These are phyloP conservation scores for Lacanobia wlatinum DNA, from an alignment of 2,888 invertebrate genomes.

Conservation along the genomic window DNA sequence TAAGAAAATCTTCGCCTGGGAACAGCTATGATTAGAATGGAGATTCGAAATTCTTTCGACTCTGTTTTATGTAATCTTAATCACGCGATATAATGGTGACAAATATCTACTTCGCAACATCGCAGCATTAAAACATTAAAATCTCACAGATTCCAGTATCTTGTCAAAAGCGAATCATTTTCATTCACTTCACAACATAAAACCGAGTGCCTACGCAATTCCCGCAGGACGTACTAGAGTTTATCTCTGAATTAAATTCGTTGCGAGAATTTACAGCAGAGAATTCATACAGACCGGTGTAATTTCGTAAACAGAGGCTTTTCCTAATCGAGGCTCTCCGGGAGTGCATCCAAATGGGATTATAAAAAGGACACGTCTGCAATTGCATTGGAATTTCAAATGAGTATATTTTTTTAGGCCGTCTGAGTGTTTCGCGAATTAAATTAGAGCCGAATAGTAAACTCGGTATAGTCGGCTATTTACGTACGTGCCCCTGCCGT, in stretches of 20 bases:
- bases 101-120: background rate
- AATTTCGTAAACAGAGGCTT: conserved; percentile 72
- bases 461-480: conserved; percentile 74
- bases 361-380: conserved; percentile 84
- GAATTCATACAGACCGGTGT: conserved; percentile 59
- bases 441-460: conserved; percentile 82
- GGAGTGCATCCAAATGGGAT: conserved; percentile 83
- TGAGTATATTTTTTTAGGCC: conserved; percentile 87
- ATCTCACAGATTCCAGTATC: conserved; percentile 32
- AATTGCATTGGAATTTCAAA: conserved; percentile 88
- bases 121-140: conserved; percentile 7
- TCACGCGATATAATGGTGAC: background rate
- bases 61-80: background rate
- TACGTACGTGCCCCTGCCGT: conserved; percentile 71
- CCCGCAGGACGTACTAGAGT: conserved; percentile 50
- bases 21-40: background rate
- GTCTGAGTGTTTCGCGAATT: conserved; percentile 85
- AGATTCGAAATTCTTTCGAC: background rate
- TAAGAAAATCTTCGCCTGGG: background rate
- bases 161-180: conserved; percentile 45
- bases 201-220: conserved; percentile 46
- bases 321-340: conserved; percentile 69
- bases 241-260: conserved; percentile 67
- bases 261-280: conserved; percentile 58
- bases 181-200: conserved; percentile 50